Conservation (phyloP, 2,888 invertebrate species). For the Hemicrepidius hirtus region DNA sequence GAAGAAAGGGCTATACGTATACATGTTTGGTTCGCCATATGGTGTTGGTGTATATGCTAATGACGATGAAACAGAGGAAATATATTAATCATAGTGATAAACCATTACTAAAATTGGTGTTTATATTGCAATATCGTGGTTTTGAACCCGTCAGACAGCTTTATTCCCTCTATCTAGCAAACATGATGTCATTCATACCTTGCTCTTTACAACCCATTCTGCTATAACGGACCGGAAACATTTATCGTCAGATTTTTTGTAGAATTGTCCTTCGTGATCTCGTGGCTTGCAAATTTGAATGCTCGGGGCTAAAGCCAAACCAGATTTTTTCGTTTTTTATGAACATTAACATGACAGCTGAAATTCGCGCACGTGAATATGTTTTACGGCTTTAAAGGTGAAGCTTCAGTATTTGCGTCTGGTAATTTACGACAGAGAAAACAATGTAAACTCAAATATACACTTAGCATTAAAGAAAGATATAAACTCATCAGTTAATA, state of each 20-base stretch:
- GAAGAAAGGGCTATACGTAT: not conserved
- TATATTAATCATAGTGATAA: conserved; percentile 43
- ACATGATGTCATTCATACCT: conserved; percentile 59
- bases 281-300: conserved; percentile 47
- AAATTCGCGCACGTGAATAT: conserved; percentile 41
- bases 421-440: conserved; percentile 1
- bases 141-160: conserved; percentile 55
- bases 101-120: conserved; percentile 50
- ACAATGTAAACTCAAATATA: conserved; percentile 1
- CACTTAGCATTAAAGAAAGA: not conserved
- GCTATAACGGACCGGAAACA: conserved; percentile 60
- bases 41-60: conserved; percentile 30
- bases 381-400: conserved; percentile 27
- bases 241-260: conserved; percentile 55
- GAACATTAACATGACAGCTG: conserved; percentile 25
- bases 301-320: conserved; percentile 44
- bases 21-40: conserved; percentile 1
- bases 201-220: conserved; percentile 49
- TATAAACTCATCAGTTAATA: too few relatives aligned
- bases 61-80: conserved; percentile 30
- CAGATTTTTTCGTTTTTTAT: conserved; percentile 47
- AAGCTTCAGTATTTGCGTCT: conserved; percentile 7
- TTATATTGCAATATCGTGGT: conserved; percentile 52
- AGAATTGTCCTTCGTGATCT: conserved; percentile 52
- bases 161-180: conserved; percentile 48